Percentiles rank a stretch among this genome's conserved stretches.
These are phyloP conservation scores for Hemibagrus guttatus DNA, from an alignment of 2,797 vertebrate species.

Conservation along the genomic window DNA sequence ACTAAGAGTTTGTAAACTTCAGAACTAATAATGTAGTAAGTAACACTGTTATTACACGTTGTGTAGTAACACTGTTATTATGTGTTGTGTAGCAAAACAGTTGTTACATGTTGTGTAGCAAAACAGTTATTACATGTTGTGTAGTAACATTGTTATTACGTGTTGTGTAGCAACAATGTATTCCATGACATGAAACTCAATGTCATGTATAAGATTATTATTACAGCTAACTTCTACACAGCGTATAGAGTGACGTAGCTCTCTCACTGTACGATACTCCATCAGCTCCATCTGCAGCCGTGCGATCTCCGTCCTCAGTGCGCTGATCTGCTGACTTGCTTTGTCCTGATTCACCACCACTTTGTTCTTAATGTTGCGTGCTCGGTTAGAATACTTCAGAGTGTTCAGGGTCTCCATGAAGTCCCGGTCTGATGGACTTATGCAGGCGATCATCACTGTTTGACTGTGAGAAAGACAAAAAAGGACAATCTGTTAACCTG, in stretches of 20 bases:
- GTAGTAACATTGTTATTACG: no score
- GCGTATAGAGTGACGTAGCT: neutral
- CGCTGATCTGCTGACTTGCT: slow-evolving; percentile 96
- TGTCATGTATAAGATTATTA: neutral
- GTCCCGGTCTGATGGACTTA: slow-evolving; percentile 95
- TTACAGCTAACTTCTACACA: neutral
- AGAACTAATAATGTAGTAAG: neutral
- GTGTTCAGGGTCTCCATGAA: slow-evolving; percentile 99
- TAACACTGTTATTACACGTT: neutral
- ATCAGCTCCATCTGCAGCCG: slow-evolving; percentile 96
- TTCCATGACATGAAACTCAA: neutral
- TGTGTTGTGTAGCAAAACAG: neutral
- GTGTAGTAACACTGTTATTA: neutral
- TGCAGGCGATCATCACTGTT: slow-evolving; percentile 96
- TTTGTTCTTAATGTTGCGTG: slow-evolving; percentile 98
- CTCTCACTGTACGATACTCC: slow-evolving; percentile 93
- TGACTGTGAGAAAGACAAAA: slow-evolving; percentile 75
- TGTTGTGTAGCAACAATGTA: neutral
- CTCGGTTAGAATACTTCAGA: slow-evolving; percentile 95
- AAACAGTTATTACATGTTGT: no score
- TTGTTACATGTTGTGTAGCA: no score
- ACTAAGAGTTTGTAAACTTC: neutral
- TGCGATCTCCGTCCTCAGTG: slow-evolving; percentile 90
- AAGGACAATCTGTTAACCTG: neutral
- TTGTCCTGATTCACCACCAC: slow-evolving; percentile 95